Evolutionary conservation across 2,113 vertebrate genomes (phyloP).

Genomic region (Potamarius usumacintae): DNA sequence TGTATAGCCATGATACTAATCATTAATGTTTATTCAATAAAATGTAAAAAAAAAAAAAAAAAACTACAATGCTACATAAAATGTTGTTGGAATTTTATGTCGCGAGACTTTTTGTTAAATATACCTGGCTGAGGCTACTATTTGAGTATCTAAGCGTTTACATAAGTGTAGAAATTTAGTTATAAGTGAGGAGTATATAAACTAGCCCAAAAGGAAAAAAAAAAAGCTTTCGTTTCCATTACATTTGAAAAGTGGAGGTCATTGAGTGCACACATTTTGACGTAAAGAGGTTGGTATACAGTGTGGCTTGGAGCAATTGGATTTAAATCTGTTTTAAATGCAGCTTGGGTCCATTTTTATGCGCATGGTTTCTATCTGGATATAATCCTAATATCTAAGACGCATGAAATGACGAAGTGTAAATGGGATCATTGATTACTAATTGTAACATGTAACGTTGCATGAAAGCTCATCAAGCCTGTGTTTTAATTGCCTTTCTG

Average conservation of each 20-base stretch:
- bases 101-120: neutral
- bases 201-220: neutral
- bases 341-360: constrained; percentile 8
- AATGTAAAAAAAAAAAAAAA: neutral
- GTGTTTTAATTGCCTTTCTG: constrained; percentile 25
- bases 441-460: constrained; percentile 49
- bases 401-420: constrained; percentile 14
- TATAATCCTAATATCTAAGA: constrained; percentile 12
- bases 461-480: constrained; percentile 50
- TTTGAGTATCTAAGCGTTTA: neutral
- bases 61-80: too few species aligned
- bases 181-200: too few species aligned
- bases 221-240: neutral
- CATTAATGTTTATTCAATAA: neutral
- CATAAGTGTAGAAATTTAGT: neutral
- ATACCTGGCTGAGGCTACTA: neutral
- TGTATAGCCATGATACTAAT: neutral
- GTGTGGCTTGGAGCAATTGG: neutral
- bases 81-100: neutral
- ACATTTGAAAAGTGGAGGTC: neutral
- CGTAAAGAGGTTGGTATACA: neutral
- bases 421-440: constrained; percentile 41
- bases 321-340: constrained; percentile 12
- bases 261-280: neutral
- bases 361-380: neutral